phyloP scores from a whole-genome alignment of 2,797 vertebrate genomes.

The Xenentodon cancila region DNA sequence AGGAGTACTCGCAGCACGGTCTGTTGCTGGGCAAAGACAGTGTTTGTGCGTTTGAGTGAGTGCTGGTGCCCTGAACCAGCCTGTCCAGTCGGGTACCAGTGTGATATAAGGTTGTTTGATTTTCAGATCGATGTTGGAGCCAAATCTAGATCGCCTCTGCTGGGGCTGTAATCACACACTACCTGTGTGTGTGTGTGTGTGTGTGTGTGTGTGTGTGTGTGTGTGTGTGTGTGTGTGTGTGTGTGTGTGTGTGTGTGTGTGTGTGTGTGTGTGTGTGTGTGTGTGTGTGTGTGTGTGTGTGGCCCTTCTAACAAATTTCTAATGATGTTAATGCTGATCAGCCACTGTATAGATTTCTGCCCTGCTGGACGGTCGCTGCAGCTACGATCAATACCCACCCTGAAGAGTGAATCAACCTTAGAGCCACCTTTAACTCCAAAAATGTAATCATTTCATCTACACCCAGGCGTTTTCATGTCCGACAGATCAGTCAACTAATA shows the following conservation, averaged over 20 bases:
- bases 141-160: conserved; percentile 75
- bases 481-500: conserved; percentile 5
- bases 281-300: conserved; percentile 52
- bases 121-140: conserved; percentile 74
- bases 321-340: conserved; percentile 72
- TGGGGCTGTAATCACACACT: conserved; percentile 71
- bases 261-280: conserved; percentile 44
- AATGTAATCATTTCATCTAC: conserved; percentile 37
- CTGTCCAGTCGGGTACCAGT: conserved; percentile 58
- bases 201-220: conserved; percentile 35
- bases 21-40: conserved; percentile 63
- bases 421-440: conserved; percentile 39
- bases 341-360: conserved; percentile 65
- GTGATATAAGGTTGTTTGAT: conserved; percentile 72
- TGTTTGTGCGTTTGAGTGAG: conserved; percentile 16
- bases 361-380: conserved; percentile 58
- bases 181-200: conserved; percentile 27
- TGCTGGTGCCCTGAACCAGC: conserved; percentile 41
- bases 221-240: conserved; percentile 37
- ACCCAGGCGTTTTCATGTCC: conserved; percentile 10
- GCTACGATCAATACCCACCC: conserved; percentile 60
- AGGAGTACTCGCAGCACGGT: conserved; percentile 39
- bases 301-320: conserved; percentile 57
- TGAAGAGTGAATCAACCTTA: conserved; percentile 57
- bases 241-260: conserved; percentile 28